Conservation (phyloP, 2,797 vertebrate species). For the Mus caroli region DNA sequence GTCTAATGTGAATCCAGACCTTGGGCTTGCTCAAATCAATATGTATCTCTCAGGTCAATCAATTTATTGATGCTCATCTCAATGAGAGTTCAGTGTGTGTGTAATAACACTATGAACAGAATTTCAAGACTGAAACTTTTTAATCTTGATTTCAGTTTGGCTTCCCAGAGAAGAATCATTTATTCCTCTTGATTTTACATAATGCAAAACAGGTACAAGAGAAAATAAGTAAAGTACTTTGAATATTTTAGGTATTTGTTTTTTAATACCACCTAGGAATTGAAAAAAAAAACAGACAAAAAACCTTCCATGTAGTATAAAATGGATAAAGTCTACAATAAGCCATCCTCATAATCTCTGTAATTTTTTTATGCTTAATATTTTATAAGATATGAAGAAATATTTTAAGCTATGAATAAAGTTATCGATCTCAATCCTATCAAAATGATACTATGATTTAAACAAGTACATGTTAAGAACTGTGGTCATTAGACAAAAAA, state of each 20-base stretch:
- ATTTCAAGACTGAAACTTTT: slow-evolving; percentile 67
- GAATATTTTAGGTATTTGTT: not conserved
- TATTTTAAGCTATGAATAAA: slow-evolving; percentile 21
- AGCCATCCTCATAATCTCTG: slow-evolving; percentile 49
- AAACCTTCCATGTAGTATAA: slow-evolving; percentile 55
- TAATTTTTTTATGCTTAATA: slow-evolving; percentile 66
- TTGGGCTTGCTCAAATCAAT: slow-evolving; percentile 78
- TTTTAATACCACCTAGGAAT: slow-evolving; percentile 54
- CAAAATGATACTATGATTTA: slow-evolving; percentile 62
- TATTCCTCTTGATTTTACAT: not conserved
- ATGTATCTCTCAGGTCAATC: slow-evolving; percentile 79
- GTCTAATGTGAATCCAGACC: slow-evolving; percentile 68
- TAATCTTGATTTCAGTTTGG: slow-evolving; percentile 47
- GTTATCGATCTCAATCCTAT: not conserved
- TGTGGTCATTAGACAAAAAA: slow-evolving; percentile 47
- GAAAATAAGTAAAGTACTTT: slow-evolving; percentile 21
- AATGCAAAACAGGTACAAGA: not conserved
- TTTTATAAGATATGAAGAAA: slow-evolving; percentile 48
- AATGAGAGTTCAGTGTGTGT: slow-evolving; percentile 72
- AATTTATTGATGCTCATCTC: slow-evolving; percentile 80
- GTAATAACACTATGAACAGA: slow-evolving; percentile 54
- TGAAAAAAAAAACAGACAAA: not conserved
- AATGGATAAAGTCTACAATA: slow-evolving; percentile 57
- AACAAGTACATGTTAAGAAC: slow-evolving; percentile 42
- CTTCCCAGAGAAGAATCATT: slow-evolving; percentile 14